phyloP scores from a whole-genome alignment of 2,797 vertebrate species.

The Cuniculus paca region DNA sequence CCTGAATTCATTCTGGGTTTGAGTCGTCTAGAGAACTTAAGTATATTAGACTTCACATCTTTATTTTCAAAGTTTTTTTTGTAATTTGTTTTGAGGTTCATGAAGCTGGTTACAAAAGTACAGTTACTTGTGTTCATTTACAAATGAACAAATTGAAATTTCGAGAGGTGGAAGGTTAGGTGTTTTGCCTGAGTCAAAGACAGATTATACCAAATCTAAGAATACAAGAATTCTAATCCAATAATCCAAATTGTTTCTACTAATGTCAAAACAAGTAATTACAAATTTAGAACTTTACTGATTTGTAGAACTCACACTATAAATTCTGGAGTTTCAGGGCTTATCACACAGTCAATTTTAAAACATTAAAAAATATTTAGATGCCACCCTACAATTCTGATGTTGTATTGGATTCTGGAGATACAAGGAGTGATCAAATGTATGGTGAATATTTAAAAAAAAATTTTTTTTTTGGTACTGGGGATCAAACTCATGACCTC shows the following conservation, averaged over 20 bases:
- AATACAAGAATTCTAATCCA: neutral
- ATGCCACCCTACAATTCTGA: neutral
- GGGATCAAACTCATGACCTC: too few relatives aligned
- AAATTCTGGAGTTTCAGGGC: neutral
- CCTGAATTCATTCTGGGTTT: conserved; percentile 9
- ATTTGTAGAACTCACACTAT: too few relatives aligned
- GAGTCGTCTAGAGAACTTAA: neutral
- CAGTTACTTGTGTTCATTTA: neutral
- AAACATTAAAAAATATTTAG: neutral
- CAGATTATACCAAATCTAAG: neutral
- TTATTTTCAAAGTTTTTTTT: conserved; percentile 3
- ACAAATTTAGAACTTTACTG: conserved; percentile 16
- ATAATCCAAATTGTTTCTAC: neutral
- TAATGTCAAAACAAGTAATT: neutral
- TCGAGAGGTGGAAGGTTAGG: neutral
- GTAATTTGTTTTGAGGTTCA: neutral
- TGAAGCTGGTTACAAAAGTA: neutral
- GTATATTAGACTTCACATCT: neutral
- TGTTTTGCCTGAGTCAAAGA: neutral
- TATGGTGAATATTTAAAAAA: neutral
- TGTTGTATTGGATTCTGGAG: neutral
- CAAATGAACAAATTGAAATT: neutral
- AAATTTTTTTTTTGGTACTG: too few relatives aligned
- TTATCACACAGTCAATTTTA: neutral
- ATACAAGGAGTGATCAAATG: neutral